These are phyloP conservation scores for Tympanuchus pallidicinctus DNA, from an alignment of 2,113 vertebrate species.

Conservation along the genomic window DNA sequence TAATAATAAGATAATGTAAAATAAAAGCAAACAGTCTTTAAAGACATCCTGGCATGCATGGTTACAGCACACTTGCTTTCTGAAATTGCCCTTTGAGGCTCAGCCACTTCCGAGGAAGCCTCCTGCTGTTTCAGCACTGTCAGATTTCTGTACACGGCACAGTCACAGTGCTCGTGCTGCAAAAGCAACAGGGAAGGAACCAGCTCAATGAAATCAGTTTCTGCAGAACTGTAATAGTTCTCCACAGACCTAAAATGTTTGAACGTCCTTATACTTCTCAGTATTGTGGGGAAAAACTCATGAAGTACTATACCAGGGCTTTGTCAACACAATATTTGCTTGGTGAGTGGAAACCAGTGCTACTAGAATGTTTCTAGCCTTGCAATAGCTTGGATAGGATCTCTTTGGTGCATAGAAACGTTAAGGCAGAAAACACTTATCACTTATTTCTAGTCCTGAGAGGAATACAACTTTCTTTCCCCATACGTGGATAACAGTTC, in stretches of 20 bases:
- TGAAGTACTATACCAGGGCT: not conserved
- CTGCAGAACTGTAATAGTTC: not conserved
- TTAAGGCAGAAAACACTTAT: not conserved
- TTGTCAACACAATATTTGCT: not conserved
- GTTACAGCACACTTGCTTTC: not conserved
- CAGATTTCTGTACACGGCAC: not conserved
- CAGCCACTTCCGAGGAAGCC: not conserved
- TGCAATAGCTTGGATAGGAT: not conserved
- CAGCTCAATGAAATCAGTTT: not conserved
- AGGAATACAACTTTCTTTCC: not conserved
- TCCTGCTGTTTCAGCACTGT: not conserved
- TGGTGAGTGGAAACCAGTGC: not conserved
- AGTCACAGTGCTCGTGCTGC: not conserved
- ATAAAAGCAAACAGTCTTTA: not conserved
- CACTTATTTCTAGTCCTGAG: not conserved
- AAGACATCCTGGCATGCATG: not conserved
- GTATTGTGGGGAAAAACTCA: not conserved
- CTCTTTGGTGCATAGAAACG: not conserved
- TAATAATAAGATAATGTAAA: not conserved
- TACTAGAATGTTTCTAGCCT: not conserved
- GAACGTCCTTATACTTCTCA: not conserved
- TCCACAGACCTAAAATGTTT: not conserved
- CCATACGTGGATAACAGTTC: not conserved
- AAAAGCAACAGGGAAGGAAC: not conserved
- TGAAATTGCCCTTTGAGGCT: not conserved